Percentiles rank a stretch among this genome's conserved stretches.
These are phyloP conservation scores for Aspidiotus destructor DNA, from an alignment of 2,888 invertebrate species.

Conservation along the genomic window DNA sequence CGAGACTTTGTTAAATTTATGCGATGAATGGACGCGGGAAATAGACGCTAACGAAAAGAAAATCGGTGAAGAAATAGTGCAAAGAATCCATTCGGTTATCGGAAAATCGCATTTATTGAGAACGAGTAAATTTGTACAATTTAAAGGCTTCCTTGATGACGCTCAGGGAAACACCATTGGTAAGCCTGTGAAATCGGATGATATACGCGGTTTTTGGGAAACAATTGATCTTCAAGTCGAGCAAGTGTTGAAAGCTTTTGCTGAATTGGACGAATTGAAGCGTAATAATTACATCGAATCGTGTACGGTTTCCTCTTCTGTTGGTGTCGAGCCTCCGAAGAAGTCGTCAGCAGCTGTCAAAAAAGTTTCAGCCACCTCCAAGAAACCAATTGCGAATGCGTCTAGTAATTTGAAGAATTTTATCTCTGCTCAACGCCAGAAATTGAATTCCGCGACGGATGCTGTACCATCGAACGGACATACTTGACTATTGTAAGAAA, in stretches of 20 bases:
- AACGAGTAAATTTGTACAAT: conserved; percentile 24
- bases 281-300: conserved; percentile 6
- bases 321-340: conserved; percentile 2
- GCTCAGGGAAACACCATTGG: conserved; percentile 18
- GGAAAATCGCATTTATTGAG: conserved; percentile 26
- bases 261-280: conserved; percentile 18
- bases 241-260: conserved; percentile 18
- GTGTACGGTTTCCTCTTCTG: conserved; percentile 6
- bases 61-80: conserved; percentile 21
- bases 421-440: conserved; percentile 23
- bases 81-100: conserved; percentile 23
- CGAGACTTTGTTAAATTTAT: conserved; percentile 18
- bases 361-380: not conserved
- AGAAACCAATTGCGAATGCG: conserved; percentile 15
- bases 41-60: conserved; percentile 9
- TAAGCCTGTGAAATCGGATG: conserved; percentile 20
- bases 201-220: conserved; percentile 30
- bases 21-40: conserved; percentile 18
- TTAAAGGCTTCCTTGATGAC: conserved; percentile 15
- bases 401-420: conserved; percentile 26
- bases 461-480: conserved; percentile 21
- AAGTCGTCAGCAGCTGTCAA: not conserved
- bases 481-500: not conserved
- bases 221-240: conserved; percentile 23
- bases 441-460: conserved; percentile 7